Evolutionary conservation across 53 echinoderm and acorn worm genomes (phyloP), one percentile per base, ranked within the genome.

Genomic region (Paracentrotus lividus): DNA sequence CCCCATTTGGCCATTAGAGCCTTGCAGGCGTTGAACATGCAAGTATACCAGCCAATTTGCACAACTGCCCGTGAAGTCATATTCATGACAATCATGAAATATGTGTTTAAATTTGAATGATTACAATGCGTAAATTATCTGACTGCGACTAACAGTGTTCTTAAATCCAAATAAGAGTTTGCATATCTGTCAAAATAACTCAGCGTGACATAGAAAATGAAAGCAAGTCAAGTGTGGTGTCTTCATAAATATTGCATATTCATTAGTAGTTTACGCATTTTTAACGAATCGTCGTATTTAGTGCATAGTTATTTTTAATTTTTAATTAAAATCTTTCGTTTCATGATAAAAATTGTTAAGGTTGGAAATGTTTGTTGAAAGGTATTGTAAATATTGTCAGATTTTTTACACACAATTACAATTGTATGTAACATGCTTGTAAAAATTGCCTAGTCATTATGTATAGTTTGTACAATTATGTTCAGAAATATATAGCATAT

Each of bases 381-480:
- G 20, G 36, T 38, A 72, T 72, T 72, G 72, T 72, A 72, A 72
- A 72, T 72, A 72, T 72, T 72, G 72, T 72, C 72, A 72, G 72
- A 72, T 72, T 72, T 72, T 64, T 72, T 18, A 38, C 12, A 16
- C 10, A 4, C 12, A 64, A 64, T 20, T 7, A n/a, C 38, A 14
- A 36, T 36, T 69, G 72, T 72, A 72, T 32, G 32, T 4, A 61
- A 72, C 18, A 72, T 72, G 72, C 72, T 38, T 72, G 72, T 72
- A 72, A 72, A 72, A 72, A 72, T 38, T 72, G 72, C 72, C 18
- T 18, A 40, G 72, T 72, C 40, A 27, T 72, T 72, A 40, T 72
- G 72, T 72, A 72, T 36, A 72, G 72, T 40, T 72, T 40, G 72
- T 69, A 40, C 34, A 38, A 69, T n/a, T n/a, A n/a, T 38, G 20